These are phyloP conservation scores for Uloborus plumipes DNA, from an alignment of 2,888 invertebrate species.

Conservation along the genomic window DNA sequence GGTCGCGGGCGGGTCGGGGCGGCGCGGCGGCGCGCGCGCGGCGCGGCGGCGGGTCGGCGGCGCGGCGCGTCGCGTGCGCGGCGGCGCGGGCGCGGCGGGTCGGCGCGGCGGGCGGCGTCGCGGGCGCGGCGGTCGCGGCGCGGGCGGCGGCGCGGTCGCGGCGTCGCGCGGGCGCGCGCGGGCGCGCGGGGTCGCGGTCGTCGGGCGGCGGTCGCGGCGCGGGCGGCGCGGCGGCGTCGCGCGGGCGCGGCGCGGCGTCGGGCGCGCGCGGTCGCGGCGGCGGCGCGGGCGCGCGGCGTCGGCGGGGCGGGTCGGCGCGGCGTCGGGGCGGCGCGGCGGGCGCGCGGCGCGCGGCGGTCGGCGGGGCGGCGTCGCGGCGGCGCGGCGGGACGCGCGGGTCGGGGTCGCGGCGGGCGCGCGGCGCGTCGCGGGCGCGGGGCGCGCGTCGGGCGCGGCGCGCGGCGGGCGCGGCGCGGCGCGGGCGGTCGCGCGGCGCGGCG, in stretches of 20 bases:
- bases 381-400: neutral
- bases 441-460: neutral
- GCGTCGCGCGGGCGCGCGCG: neutral
- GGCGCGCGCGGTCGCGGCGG: neutral
- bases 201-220: neutral
- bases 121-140: neutral
- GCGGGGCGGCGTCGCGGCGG: neutral
- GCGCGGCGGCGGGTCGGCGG: neutral
- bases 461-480: neutral
- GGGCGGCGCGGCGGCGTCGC: neutral
- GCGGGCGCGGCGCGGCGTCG: neutral
- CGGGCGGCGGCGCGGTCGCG: neutral
- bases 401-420: neutral
- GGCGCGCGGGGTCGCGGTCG: neutral
- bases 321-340: neutral
- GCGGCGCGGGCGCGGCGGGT: neutral
- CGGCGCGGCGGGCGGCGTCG: neutral
- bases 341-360: neutral
- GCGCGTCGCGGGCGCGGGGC: neutral
- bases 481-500: neutral
- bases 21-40: neutral
- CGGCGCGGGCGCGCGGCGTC: neutral
- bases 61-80: neutral
- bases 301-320: neutral
- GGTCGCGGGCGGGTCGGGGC: neutral